Evolutionary conservation across 2,888 invertebrate species (phyloP), one percentile per base, ranked within the genome.

Genomic region (Aricia artaxerxes): DNA sequence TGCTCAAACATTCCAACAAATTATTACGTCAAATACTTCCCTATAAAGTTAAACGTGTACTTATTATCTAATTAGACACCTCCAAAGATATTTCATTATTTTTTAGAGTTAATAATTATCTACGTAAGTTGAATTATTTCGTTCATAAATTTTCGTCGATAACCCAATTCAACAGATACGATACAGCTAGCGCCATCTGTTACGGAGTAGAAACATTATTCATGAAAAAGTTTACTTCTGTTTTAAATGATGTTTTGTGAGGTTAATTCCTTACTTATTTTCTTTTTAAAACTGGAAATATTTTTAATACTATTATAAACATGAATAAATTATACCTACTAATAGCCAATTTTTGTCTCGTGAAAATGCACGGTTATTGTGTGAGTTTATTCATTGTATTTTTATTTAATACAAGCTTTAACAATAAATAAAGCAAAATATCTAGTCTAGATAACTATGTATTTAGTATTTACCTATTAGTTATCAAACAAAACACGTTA

Each of bases 151-250:
- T 24, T 24, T 24, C 9, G 24, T 24, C 7, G 7, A 7, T 1
- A 61, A 24, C 1, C 31, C 40, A 35, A 35, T 35, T n/a, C 73
- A 60, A 77, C 9, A 73, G 3, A 49, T 44, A 35, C 7, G 78
- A 49, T 61, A 78, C 81, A 72, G 53, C 80, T 82, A 84, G 83
- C 86, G 87, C 86, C 87, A 87, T 87, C 87, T 87, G 77, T 84
- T 82, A 80, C 49, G 77, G 83, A 85, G 82, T 86, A 85, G 87
- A 83, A 31, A 64, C 81, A 83, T 77, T 38, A 73, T 61, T 49
- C 9, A 49, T 13, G 7, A 35, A 53, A 61, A 24, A 16, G 6
- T 35, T 57, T 60, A 49, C 49, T 44, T 44, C 1, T 9, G 44
- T 44, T 44, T 44, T 44, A 44, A 9, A 44, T 6, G 0, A 11